Conservation (phyloP, 2,113 vertebrate species). For the Dipodomys stephensi region DNA sequence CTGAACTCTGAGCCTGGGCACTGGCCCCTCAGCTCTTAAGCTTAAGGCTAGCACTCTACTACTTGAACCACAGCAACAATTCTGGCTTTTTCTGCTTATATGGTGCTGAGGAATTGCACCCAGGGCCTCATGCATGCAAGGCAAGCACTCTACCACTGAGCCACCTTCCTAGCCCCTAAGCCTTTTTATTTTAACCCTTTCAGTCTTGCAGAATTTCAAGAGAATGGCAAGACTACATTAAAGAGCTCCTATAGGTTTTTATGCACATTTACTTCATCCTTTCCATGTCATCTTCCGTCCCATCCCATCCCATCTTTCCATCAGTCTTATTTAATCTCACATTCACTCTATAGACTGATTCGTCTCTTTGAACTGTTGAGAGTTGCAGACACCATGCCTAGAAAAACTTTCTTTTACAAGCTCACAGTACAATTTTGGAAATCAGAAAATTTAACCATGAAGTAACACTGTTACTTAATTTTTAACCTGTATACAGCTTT, state of each 20-base stretch:
- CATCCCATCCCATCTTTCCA: too few relatives aligned
- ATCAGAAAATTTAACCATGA: constrained; percentile 12
- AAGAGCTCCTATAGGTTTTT: neutral
- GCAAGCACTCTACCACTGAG: too few relatives aligned
- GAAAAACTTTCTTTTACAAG: constrained; percentile 28
- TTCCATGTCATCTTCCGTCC: neutral
- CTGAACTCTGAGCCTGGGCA: too few relatives aligned
- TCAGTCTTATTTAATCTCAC: neutral
- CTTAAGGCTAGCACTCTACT: too few relatives aligned
- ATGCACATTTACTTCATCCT: constrained; percentile 22
- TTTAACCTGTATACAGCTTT: neutral
- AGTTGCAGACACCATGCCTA: neutral
- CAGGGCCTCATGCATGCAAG: too few relatives aligned
- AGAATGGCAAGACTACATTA: neutral
- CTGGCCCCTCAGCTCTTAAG: too few relatives aligned
- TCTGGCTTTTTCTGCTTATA: too few relatives aligned
- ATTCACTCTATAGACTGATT: neutral
- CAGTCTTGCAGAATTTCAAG: neutral
- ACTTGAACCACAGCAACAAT: too few relatives aligned
- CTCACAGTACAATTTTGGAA: neutral
- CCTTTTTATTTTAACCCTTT: constrained; percentile 39
- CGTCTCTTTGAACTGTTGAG: neutral
- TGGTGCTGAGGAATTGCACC: too few relatives aligned
- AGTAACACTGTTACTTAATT: neutral
- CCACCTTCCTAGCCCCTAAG: neutral